A percentile compares a stretch with the other conserved stretches of the same genome.
Conservation (phyloP, 2,797 vertebrate species). For the Amniataba percoides region DNA sequence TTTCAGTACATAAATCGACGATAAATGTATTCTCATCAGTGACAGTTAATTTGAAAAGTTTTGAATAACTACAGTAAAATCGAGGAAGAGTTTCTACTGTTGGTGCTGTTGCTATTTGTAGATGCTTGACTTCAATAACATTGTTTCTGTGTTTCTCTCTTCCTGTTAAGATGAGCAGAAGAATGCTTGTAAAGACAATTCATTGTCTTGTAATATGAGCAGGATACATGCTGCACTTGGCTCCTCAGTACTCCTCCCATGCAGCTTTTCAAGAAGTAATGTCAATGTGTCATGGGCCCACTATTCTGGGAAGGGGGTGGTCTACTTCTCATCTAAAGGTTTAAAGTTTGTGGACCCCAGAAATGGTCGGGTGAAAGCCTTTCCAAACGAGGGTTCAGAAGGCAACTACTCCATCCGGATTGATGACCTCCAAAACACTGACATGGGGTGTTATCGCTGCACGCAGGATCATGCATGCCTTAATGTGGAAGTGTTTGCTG, state of each 20-base stretch:
- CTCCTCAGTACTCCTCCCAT: constrained; percentile 68
- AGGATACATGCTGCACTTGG: neutral
- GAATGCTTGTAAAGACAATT: neutral
- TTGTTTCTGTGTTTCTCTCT: neutral
- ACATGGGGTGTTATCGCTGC: constrained; percentile 69
- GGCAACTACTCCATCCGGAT: constrained; percentile 72
- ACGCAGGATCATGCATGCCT: neutral
- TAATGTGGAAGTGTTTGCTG: constrained; percentile 34
- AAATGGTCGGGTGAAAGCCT: constrained; percentile 63
- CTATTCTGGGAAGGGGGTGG: rapidly evolving
- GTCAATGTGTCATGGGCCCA: constrained; percentile 47
- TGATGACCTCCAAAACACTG: constrained; percentile 51
- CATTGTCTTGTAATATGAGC: neutral
- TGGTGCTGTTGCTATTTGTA: neutral
- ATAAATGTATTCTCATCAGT: neutral
- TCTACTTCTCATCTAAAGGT: constrained; percentile 25
- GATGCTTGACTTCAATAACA: neutral
- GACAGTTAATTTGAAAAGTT: neutral
- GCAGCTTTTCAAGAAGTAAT: neutral
- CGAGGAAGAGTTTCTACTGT: neutral
- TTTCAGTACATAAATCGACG: too few species aligned
- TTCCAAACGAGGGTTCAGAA: constrained; percentile 51
- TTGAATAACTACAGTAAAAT: neutral
- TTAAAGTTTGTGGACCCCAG: constrained; percentile 55
- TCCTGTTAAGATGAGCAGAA: constrained; percentile 6